Evolutionary conservation across 2,888 invertebrate genomes (phyloP).

Genomic region (Acrocera orbiculus): DNA sequence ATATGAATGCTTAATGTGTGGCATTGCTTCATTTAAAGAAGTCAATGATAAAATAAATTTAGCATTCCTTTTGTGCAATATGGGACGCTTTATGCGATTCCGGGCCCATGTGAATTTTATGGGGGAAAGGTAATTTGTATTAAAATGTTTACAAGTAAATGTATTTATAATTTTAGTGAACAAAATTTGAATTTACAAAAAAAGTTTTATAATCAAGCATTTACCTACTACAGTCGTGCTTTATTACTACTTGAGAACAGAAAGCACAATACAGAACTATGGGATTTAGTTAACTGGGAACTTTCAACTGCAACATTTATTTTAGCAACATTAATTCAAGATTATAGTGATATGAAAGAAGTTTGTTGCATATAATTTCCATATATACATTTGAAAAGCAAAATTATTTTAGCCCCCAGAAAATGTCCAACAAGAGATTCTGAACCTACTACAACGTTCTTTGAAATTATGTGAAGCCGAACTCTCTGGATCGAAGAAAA

Average conservation of each 20-base stretch:
- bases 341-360: slow-evolving; percentile 27
- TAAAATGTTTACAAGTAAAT: background rate
- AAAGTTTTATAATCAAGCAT: slow-evolving; percentile 50
- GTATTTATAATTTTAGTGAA: slow-evolving; percentile 11
- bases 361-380: too few relatives aligned
- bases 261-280: slow-evolving; percentile 44
- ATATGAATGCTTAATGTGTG: slow-evolving; percentile 46
- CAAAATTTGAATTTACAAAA: slow-evolving; percentile 36
- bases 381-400: too few relatives aligned
- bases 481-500: too few relatives aligned
- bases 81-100: slow-evolving; percentile 62
- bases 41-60: slow-evolving; percentile 59
- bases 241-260: slow-evolving; percentile 45
- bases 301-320: slow-evolving; percentile 67
- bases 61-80: slow-evolving; percentile 65
- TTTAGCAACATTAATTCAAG: slow-evolving; percentile 62
- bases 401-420: too few relatives aligned
- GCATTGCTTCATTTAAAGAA: slow-evolving; percentile 51
- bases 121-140: slow-evolving; percentile 20
- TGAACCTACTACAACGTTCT: too few relatives aligned
- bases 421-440: too few relatives aligned
- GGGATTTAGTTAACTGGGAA: slow-evolving; percentile 77
- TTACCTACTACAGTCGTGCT: slow-evolving; percentile 51
- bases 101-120: slow-evolving; percentile 46
- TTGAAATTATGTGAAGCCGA: too few relatives aligned